These are phyloP conservation scores for Caenorhabditis becei DNA, from an alignment of 2,888 invertebrate genomes.

Conservation along the genomic window DNA sequence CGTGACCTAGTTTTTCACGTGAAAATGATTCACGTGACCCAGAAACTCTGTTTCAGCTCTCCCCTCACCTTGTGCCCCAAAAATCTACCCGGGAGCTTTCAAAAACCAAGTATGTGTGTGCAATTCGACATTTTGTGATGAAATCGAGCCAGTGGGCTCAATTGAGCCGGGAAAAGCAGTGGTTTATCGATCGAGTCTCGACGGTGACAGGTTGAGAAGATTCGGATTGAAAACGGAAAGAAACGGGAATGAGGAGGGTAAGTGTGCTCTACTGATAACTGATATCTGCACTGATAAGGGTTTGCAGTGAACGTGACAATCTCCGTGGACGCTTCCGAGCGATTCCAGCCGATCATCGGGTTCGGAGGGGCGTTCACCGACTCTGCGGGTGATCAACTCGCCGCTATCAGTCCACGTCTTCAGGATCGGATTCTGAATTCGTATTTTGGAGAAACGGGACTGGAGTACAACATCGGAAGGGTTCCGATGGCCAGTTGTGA, in stretches of 20 bases:
- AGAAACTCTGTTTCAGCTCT: background rate
- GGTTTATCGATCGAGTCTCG: slow-evolving; percentile 60
- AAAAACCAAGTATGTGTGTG: slow-evolving; percentile 71
- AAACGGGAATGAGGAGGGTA: slow-evolving; percentile 19
- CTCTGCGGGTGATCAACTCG: slow-evolving; percentile 81
- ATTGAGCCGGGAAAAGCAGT: slow-evolving; percentile 53
- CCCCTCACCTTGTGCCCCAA: slow-evolving; percentile 13
- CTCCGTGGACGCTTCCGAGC: slow-evolving; percentile 52
- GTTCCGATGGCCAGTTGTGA: slow-evolving; percentile 91
- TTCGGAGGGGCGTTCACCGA: slow-evolving; percentile 92
- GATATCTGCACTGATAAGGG: too few relatives aligned
- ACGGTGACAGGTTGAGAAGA: slow-evolving; percentile 64
- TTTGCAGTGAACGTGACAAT: slow-evolving; percentile 43
- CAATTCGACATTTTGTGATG: slow-evolving; percentile 73
- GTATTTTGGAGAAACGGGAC: slow-evolving; percentile 56
- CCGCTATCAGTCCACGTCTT: slow-evolving; percentile 21
- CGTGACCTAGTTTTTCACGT: too few relatives aligned
- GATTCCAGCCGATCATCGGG: slow-evolving; percentile 87
- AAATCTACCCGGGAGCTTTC: slow-evolving; percentile 45
- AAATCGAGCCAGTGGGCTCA: slow-evolving; percentile 48
- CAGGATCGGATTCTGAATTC: slow-evolving; percentile 35
- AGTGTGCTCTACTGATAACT: too few relatives aligned
- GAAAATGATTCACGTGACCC: too few relatives aligned
- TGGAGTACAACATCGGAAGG: slow-evolving; percentile 85
- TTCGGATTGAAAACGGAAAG: slow-evolving; percentile 32